Base-by-base conservation (phyloP, 2,888 invertebrate genomes). In the Argyresthia goedartella region DNA sequence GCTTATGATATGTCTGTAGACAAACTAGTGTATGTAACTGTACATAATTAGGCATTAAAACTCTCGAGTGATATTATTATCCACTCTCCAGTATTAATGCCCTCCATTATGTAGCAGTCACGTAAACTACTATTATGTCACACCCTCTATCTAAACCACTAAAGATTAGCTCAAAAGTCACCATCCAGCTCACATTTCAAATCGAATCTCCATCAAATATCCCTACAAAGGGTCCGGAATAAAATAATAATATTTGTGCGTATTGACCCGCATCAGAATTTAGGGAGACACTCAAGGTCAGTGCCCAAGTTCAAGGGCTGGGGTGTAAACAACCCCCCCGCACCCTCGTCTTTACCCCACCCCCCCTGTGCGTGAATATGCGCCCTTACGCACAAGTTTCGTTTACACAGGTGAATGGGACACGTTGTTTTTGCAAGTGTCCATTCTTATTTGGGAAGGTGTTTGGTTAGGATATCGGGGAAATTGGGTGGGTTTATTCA, bases 281-380 rank as follows among this genome's bases (percentile, higher is more conserved):
- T 52, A 42, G 52, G 15, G 49, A 14, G 47, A 9, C 4, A 55
- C 61, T 57, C 67, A 71, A 73, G 70, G 72, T 66, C 74, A 64
- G 54, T 57, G 53, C 47, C 39, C 59, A 64, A 69, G 76, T 73
- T 72, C 76, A 76, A 76, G 76, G 76, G 66, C 66, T 71, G 67
- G 67, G 64, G 56, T 43, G 48, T 15, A 15, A 48, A 34, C 47
- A 47, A n/a, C 47, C 47, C 47, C 34, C 44, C 10, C 16, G 25
- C 25, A 25, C 25, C 25, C 25, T 25, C 25, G 25, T 25, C 25
- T 25, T 25, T 25, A 11, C 41, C 11, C 41, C 41, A 41, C 41
- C 13, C 13, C n/a, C 41, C n/a, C 11, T 4, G 10, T 41, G 25
- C 25, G 11, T 41, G 41, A 10, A 10, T 13, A 41, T 11, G 41